These are phyloP conservation scores for Danionella cerebrum DNA, from an alignment of 2,113 vertebrate species.

Conservation along the genomic window DNA sequence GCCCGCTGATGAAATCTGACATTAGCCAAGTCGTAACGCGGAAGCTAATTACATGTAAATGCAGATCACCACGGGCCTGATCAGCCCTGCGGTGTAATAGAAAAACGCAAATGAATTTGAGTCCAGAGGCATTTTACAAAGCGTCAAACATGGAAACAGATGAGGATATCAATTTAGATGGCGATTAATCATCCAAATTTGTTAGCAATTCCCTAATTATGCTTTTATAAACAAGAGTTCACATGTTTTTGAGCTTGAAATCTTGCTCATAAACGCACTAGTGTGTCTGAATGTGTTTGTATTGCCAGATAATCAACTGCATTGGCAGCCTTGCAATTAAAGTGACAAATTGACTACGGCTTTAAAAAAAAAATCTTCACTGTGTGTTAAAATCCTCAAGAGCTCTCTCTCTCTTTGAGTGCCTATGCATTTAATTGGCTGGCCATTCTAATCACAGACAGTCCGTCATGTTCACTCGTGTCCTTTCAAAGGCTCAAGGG, in stretches of 20 bases:
- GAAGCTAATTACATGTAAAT: slow-evolving; percentile 8
- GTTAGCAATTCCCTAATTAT: not conserved
- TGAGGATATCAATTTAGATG: not conserved
- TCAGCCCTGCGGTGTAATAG: not conserved
- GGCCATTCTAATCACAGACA: slow-evolving; percentile 15
- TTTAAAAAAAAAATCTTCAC: not conserved
- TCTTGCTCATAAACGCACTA: not conserved
- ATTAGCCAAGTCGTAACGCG: not conserved
- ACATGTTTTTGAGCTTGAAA: no score
- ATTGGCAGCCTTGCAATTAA: slow-evolving; percentile 21
- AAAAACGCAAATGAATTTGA: not conserved
- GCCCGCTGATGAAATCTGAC: not conserved
- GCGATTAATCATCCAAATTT: not conserved
- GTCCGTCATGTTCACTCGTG: not conserved
- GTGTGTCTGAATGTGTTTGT: not conserved
- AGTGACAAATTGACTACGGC: slow-evolving; percentile 4
- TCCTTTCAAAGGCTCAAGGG: slow-evolving; percentile 4
- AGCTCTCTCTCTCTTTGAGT: not conserved
- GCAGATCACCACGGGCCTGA: not conserved
- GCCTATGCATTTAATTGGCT: slow-evolving; percentile 10
- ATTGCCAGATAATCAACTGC: slow-evolving; percentile 10
- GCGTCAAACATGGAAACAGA: not conserved
- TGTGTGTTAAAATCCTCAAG: not conserved
- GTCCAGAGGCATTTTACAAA: not conserved
- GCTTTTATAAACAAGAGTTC: no score